Conservation (phyloP, 2,797 vertebrate genomes). For the Danio kyathit region DNA sequence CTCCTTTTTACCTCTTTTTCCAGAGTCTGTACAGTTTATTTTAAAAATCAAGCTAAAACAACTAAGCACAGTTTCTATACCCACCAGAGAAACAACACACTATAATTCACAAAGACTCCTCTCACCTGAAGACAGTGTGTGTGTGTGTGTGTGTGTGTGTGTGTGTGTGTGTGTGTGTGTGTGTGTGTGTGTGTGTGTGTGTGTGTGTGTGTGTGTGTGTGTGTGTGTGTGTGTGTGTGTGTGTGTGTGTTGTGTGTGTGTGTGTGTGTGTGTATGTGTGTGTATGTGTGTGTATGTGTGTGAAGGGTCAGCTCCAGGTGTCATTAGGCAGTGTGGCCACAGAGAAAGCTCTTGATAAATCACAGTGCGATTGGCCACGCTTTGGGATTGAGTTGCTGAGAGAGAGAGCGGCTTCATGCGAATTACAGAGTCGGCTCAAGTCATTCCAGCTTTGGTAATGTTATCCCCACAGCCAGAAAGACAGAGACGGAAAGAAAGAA, state of each 20-base stretch:
- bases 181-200: too few relatives aligned
- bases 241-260: too few relatives aligned
- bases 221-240: not conserved
- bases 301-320: constrained; percentile 41
- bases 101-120: constrained; percentile 30
- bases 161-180: constrained; percentile 32
- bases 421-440: constrained; percentile 82
- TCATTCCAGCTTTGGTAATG: constrained; percentile 84
- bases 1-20: too few relatives aligned
- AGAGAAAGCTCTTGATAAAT: constrained; percentile 79
- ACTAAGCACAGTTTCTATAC: not conserved
- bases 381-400: constrained; percentile 83
- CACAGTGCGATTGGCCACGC: constrained; percentile 78
- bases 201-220: too few relatives aligned
- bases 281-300: too few relatives aligned
- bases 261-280: too few relatives aligned
- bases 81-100: not conserved
- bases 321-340: constrained; percentile 60
- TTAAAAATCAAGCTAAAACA: too few relatives aligned
- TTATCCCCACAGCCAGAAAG: constrained; percentile 68
- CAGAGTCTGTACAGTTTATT: too few relatives aligned
- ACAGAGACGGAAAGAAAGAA: constrained; percentile 42
- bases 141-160: too few relatives aligned
- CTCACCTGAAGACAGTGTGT: constrained; percentile 16
- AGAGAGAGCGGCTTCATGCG: constrained; percentile 77